phyloP scores from a whole-genome alignment of 2,113 vertebrate species.

The Platysteira castanea region DNA sequence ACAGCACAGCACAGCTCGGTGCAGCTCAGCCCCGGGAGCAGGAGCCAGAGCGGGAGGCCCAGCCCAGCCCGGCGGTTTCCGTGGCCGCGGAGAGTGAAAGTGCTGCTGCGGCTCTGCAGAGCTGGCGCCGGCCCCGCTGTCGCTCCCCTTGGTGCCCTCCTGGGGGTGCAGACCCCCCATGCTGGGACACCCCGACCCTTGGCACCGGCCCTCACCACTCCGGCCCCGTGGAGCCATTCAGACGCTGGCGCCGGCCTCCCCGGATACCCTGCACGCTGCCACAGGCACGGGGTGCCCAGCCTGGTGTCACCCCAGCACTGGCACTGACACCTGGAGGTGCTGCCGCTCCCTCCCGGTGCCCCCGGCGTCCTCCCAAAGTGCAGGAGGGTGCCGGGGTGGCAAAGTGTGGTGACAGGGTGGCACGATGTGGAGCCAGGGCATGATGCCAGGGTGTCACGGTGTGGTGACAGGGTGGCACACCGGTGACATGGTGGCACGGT shows the following conservation, averaged over 20 bases:
- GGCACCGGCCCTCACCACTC: fast-evolving
- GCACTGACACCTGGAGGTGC: neutral
- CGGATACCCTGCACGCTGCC: fast-evolving
- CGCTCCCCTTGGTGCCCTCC: fast-evolving
- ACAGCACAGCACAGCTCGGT: fast-evolving
- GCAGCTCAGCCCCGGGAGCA: neutral
- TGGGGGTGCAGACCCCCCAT: too few relatives aligned
- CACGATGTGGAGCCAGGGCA: neutral
- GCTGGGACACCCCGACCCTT: neutral
- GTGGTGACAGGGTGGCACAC: neutral
- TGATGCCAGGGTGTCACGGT: neutral
- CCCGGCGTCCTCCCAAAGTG: neutral
- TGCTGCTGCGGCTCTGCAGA: neutral
- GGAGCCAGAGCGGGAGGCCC: neutral
- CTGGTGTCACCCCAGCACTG: neutral
- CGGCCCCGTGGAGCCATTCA: fast-evolving
- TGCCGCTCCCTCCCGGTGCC: neutral
- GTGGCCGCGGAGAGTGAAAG: conserved; percentile 25
- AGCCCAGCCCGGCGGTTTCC: neutral
- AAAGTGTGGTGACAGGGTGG: neutral
- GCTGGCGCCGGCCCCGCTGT: fast-evolving
- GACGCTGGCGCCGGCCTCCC: neutral
- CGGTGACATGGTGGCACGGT: fast-evolving
- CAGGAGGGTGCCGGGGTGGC: neutral
- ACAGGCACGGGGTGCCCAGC: fast-evolving